Evolutionary conservation across 2,888 invertebrate species (phyloP).

Genomic region (Hemistola chrysoprasaria): DNA sequence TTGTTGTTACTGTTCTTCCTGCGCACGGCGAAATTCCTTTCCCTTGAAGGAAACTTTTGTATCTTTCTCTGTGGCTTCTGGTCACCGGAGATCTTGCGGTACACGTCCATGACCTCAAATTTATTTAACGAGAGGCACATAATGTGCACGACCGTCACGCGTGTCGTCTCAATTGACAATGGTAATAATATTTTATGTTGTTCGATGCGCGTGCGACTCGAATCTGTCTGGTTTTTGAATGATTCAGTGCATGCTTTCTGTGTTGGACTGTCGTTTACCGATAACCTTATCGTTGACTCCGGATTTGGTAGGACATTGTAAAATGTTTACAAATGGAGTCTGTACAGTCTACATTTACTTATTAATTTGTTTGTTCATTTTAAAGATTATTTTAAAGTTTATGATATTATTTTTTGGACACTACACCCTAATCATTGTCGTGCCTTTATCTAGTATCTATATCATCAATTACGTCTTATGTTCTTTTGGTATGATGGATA

Average conservation of each 20-base stretch:
- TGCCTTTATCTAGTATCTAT: too few relatives aligned
- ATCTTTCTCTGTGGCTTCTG: constrained; percentile 54
- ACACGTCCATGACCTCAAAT: constrained; percentile 68
- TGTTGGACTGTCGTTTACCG: too few relatives aligned
- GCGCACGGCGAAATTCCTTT: constrained; percentile 85
- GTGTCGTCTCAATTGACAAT: constrained; percentile 28
- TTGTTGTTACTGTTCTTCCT: constrained; percentile 77
- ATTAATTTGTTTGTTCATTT: too few relatives aligned
- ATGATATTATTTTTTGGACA: too few relatives aligned
- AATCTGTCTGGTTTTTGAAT: constrained; percentile 48
- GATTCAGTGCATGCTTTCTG: neutral
- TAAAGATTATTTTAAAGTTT: too few relatives aligned
- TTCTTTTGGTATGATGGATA: too few relatives aligned
- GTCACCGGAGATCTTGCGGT: constrained; percentile 47
- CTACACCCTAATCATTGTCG: too few relatives aligned
- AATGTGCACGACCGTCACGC: constrained; percentile 26
- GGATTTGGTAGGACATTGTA: too few relatives aligned
- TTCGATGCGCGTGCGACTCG: constrained; percentile 49
- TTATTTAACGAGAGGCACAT: constrained; percentile 74
- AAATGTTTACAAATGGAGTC: too few relatives aligned
- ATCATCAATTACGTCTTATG: too few relatives aligned
- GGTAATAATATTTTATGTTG: constrained; percentile 28
- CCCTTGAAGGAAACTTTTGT: constrained; percentile 86
- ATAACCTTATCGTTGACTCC: too few relatives aligned
- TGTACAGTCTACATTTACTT: too few relatives aligned